These are phyloP conservation scores for Hemiprocne comata DNA, from an alignment of 2,113 vertebrate genomes.

Conservation along the genomic window DNA sequence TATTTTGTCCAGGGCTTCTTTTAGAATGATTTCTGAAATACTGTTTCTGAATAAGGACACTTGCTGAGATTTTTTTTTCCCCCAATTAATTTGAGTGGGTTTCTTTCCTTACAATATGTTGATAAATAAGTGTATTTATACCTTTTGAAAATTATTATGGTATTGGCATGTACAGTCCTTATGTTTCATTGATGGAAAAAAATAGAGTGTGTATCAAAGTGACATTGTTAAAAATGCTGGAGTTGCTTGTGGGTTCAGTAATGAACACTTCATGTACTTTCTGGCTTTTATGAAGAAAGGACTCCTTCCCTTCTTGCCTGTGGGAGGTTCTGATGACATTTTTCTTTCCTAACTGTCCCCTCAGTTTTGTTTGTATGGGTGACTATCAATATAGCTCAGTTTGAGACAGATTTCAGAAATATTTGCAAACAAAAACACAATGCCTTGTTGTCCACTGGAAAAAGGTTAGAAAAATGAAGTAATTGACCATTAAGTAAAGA, in stretches of 20 bases:
- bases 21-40: not conserved
- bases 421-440: not conserved
- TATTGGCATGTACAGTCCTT: not conserved
- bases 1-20: not conserved
- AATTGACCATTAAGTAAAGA: not conserved
- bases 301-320: not conserved
- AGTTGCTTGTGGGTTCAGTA: not conserved
- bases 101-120: not conserved
- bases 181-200: not conserved
- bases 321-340: not conserved
- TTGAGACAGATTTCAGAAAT: not conserved
- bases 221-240: not conserved
- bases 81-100: rapidly evolving
- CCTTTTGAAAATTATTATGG: not conserved
- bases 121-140: not conserved
- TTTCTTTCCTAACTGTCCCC: not conserved
- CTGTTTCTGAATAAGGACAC: not conserved
- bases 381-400: not conserved
- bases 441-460: not conserved
- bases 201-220: not conserved
- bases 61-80: not conserved
- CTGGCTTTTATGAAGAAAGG: not conserved
- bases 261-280: not conserved
- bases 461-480: not conserved
- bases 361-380: not conserved